Percentiles rank a stretch among this genome's conserved stretches.
These are phyloP conservation scores for Adrianichthys oophorus DNA, from an alignment of 2,797 vertebrate species.

Conservation along the genomic window DNA sequence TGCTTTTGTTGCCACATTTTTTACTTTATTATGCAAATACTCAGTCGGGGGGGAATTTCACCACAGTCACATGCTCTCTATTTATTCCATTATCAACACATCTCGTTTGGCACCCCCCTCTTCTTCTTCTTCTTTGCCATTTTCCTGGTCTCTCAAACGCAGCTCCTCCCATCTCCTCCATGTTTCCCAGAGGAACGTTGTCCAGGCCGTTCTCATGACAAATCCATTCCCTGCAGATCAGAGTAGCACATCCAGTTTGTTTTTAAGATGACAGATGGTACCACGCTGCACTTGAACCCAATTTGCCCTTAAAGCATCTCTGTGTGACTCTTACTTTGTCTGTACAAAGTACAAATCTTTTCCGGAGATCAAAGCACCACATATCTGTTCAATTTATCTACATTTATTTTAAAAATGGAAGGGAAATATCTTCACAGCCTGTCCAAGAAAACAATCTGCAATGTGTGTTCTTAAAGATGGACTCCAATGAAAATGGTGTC, in stretches of 20 bases:
- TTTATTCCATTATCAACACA: slow-evolving; percentile 51
- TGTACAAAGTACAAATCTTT: slow-evolving; percentile 46
- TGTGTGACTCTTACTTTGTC: slow-evolving; percentile 26
- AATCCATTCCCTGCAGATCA: slow-evolving; percentile 58
- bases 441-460: no score
- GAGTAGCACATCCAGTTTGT: slow-evolving; percentile 45
- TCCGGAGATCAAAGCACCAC: slow-evolving; percentile 55
- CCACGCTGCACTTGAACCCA: slow-evolving; percentile 31
- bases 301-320: slow-evolving; percentile 46
- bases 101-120: slow-evolving; percentile 13
- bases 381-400: slow-evolving; percentile 54
- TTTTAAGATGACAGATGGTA: slow-evolving; percentile 63
- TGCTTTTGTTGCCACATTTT: slow-evolving; percentile 32
- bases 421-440: slow-evolving; percentile 3
- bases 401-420: slow-evolving; percentile 32
- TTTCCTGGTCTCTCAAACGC: slow-evolving; percentile 38
- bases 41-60: slow-evolving; percentile 49
- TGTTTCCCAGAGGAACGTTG: slow-evolving; percentile 46
- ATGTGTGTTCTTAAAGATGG: no score
- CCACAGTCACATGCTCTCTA: slow-evolving; percentile 35
- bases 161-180: slow-evolving; percentile 13
- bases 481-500: no score
- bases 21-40: slow-evolving; percentile 64
- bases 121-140: slow-evolving; percentile 7
- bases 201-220: slow-evolving; percentile 54